Evolutionary conservation across 2,888 invertebrate genomes (phyloP), one percentile per base, ranked within the genome.

Genomic region (Cerastis leucographa): DNA sequence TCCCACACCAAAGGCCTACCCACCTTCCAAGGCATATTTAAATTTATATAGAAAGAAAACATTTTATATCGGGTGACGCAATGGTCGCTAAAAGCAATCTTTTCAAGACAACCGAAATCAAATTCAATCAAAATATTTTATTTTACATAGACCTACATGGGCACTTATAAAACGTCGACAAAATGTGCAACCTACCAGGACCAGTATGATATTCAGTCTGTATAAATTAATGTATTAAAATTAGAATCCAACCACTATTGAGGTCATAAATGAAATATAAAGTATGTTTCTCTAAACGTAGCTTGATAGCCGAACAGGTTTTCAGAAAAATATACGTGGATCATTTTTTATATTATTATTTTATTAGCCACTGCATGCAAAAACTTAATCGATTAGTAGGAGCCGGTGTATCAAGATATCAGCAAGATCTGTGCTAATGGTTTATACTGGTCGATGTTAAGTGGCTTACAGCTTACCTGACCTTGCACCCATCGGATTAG

Each of bases 331-430:
- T 0, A 35, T 25, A 65, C 54, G 40, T 64, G 29, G 17, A 40
- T 54, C 1, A 9, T 29, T 46, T 69, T 62, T 78, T 44, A 29
- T 44, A 12, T 6, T 35, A 25, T 62, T 42, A n/a, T 5, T 42
- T 51, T 40, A 22, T 51, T 70, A 51, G 12, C 22, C 9, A 17
- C 11, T 46, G 62, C 17, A 64, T 46, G 62, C 17, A 64, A 79
- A 80, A 81, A 64, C 67, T 75, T 35, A 68, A 64, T 49, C 42
- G 42, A 79, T 75, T 81, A 74, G 35, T 40, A 81, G 42, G 51
- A 81, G 17, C 62, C 25, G 76, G 78, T 72, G n/a, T 62, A 17
- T 70, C 35, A 64, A 12, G 51, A 42, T 64, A 29, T 44, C 25
- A 56, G 29, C 54, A 61, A 22, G n/a, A 51, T 42, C 19, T 54